Evolutionary conservation across 2,888 invertebrate genomes (phyloP).

Genomic region (Lepidocyrtoides sp.): DNA sequence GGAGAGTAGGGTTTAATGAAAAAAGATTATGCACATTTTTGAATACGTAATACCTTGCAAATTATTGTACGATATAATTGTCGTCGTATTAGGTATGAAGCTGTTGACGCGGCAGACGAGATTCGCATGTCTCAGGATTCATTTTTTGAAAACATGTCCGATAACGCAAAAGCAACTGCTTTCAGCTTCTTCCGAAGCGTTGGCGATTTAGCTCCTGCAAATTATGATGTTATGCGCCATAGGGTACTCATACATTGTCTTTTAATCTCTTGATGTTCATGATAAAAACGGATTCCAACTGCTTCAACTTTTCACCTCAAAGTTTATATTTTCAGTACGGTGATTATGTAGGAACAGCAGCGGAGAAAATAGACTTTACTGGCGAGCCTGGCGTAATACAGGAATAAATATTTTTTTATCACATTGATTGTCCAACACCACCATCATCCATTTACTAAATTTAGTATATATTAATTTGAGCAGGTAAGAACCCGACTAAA

Average conservation of each 20-base stretch:
- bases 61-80: not conserved
- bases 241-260: conserved; percentile 13
- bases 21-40: not conserved
- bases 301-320: not conserved
- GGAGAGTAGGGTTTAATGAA: conserved; percentile 25
- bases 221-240: conserved; percentile 78
- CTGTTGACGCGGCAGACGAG: conserved; percentile 65
- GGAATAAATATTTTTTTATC: too few relatives aligned
- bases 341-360: conserved; percentile 69
- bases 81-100: conserved; percentile 31
- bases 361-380: conserved; percentile 43
- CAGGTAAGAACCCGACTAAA: conserved; percentile 59
- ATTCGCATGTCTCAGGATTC: conserved; percentile 75
- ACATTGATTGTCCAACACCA: too few relatives aligned
- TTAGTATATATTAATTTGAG: not conserved
- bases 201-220: conserved; percentile 70
- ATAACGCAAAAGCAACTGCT: conserved; percentile 64
- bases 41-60: not conserved
- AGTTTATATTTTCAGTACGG: conserved; percentile 59
- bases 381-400: conserved; percentile 70
- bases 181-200: conserved; percentile 60
- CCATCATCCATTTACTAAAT: too few relatives aligned
- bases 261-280: too few relatives aligned
- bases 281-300: not conserved
- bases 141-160: conserved; percentile 79